A percentile compares a stretch with the other conserved stretches of the same genome.
Conservation (phyloP, 2,113 vertebrate genomes). For the Odobenus rosmarus region DNA sequence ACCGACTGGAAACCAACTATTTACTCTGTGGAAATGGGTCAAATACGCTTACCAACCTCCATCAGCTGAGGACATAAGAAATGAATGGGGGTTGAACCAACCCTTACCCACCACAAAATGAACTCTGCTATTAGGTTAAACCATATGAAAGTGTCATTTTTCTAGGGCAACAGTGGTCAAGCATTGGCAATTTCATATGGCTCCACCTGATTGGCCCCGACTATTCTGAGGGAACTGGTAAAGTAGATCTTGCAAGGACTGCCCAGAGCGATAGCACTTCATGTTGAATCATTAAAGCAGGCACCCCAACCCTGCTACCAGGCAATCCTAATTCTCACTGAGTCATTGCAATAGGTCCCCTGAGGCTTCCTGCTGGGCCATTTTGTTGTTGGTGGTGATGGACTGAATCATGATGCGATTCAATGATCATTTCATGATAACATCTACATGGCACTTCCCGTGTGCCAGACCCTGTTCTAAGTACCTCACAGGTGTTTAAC, state of each 20-base stretch:
- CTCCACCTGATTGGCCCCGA: neutral
- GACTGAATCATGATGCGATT: neutral
- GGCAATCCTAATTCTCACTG: neutral
- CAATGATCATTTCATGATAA: neutral
- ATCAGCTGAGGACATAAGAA: slow-evolving; percentile 22
- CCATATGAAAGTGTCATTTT: slow-evolving; percentile 23
- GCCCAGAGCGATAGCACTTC: neutral
- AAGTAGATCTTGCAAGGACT: neutral
- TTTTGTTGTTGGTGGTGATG: neutral
- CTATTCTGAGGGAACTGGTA: neutral
- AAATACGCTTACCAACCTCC: slow-evolving; percentile 1
- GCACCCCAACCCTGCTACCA: neutral
- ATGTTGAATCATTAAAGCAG: neutral
- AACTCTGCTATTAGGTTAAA: slow-evolving; percentile 32
- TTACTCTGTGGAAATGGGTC: slow-evolving; percentile 37
- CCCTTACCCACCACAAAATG: neutral
- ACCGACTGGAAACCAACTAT: slow-evolving; percentile 39
- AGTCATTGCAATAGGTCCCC: slow-evolving; percentile 6
- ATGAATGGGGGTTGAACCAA: neutral
- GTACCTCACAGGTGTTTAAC: neutral
- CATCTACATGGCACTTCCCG: neutral
- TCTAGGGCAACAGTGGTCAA: neutral
- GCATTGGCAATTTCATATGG: neutral
- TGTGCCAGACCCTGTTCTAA: neutral
- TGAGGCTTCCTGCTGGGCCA: neutral